Evolutionary conservation across 1,140 invertebrate species (phyloP).

Genomic region (Platyscapa corneri): DNA sequence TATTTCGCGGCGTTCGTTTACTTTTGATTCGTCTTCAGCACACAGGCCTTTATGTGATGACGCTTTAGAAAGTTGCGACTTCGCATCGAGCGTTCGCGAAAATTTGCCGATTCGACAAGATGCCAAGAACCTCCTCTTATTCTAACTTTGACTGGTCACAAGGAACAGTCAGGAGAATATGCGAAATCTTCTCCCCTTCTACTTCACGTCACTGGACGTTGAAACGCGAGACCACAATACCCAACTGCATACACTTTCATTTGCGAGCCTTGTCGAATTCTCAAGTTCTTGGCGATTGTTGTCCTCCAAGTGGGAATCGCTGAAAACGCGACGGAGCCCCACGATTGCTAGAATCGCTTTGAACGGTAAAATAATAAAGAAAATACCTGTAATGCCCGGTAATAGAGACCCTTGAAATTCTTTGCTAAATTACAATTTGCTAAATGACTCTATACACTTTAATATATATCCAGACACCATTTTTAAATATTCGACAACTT

Average conservation of each 20-base stretch:
- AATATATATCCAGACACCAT: no score
- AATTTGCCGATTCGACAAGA: neutral
- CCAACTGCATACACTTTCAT: neutral
- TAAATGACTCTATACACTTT: no score
- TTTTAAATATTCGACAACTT: no score
- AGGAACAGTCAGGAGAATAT: no score
- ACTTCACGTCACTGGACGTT: neutral
- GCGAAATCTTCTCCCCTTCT: neutral
- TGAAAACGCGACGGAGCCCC: no score
- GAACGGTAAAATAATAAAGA: no score
- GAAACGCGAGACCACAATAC: neutral
- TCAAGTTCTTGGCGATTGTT: no score
- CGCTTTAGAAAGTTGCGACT: constrained; percentile 29
- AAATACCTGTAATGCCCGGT: no score
- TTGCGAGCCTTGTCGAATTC: neutral
- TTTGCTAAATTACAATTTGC: no score
- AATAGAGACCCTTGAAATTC: no score
- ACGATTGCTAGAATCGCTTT: no score
- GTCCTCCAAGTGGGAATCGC: no score
- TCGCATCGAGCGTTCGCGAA: neutral
- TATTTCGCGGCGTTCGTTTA: neutral
- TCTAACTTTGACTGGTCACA: neutral
- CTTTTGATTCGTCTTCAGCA: neutral
- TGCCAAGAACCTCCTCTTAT: neutral
- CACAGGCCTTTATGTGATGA: constrained; percentile 22